Conservation (phyloP, 2,888 invertebrate species). For the Polymixis flavicincta region DNA sequence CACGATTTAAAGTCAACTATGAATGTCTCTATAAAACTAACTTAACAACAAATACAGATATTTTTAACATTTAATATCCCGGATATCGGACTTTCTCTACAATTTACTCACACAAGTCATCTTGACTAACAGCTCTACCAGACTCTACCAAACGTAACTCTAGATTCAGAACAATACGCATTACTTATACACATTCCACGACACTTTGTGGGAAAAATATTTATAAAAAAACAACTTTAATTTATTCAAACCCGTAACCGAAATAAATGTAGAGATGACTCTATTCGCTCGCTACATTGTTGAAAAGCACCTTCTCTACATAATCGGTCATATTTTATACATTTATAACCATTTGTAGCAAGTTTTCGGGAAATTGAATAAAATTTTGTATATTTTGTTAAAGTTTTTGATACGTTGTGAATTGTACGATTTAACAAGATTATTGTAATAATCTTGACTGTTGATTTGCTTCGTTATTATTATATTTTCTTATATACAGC, state of each 20-base stretch:
- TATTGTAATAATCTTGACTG: constrained; percentile 51
- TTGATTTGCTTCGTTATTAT: constrained; percentile 48
- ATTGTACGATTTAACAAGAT: constrained; percentile 51
- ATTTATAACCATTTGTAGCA: constrained; percentile 72
- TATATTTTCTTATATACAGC: constrained; percentile 14
- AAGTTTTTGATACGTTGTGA: constrained; percentile 60
- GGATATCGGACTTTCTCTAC: constrained; percentile 58
- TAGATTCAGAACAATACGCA: constrained; percentile 65
- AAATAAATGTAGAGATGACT: constrained; percentile 79
- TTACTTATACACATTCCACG: constrained; percentile 66
- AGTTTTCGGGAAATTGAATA: constrained; percentile 76
- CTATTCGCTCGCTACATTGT: constrained; percentile 76
- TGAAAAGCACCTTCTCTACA: constrained; percentile 71
- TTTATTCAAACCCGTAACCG: constrained; percentile 77
- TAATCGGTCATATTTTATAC: constrained; percentile 75
- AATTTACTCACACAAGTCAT: constrained; percentile 45
- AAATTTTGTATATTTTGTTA: constrained; percentile 69
- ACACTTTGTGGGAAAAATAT: constrained; percentile 67
- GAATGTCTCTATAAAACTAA: constrained; percentile 17
- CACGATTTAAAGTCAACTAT: constrained; percentile 15
- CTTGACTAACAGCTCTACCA: constrained; percentile 43
- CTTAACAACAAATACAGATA: constrained; percentile 39
- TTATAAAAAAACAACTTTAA: constrained; percentile 65
- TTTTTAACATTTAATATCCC: constrained; percentile 47
- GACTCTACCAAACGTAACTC: constrained; percentile 59